Evolutionary conservation across 2,113 vertebrate species (phyloP), one percentile per base, ranked within the genome.

Genomic region (Epinephelus cyanopodus): DNA sequence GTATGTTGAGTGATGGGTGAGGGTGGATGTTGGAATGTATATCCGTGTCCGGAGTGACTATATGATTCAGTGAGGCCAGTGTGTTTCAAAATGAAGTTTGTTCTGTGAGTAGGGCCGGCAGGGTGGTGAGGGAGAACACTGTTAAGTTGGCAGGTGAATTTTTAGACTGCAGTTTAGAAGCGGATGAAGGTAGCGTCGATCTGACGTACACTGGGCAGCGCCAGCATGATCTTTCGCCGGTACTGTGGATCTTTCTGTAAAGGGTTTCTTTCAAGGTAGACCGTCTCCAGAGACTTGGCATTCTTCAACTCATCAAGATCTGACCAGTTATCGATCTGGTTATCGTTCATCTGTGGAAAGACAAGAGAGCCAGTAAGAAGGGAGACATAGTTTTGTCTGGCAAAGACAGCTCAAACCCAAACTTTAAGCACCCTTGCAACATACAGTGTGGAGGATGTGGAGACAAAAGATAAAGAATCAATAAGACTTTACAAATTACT

Each of bases 221-320:
- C 97, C 93, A 99, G 92, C 98, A 99, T 98, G 93, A 99, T 96
- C 92, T 99, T 99, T 77, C 98, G 96, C 81, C 98, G 94, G 93
- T 99, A 99, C 89, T 99, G 98, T 1, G 98, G 97, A 79, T 99
- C 98, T 90, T 97, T 98, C 95, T 99, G 98, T 91, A 99, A 78
- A 0, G 98, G 98, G 90, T 99, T 99, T 70, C 97, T 92, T 91
- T 99, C 98, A 86, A 99, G 94, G 83, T 99, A 99, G 0, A 99
- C 97, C 0, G 98, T 99, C 95, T 99, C 97, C 92, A 99, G 95
- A 72, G 89, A 92, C 87, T 95, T 95, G 21, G 97, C 97, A 1
- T 97, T 97, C 90, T 99, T 98, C 90, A 99, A 92, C 93, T 99
- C 98, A 0, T 99, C 98, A 48, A 99, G 95, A 92, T 99, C 98